Percentiles rank a stretch among this genome's conserved stretches.
Evolutionary conservation across 2,888 invertebrate genomes (phyloP).

Genomic region (Aethes cnicana): DNA sequence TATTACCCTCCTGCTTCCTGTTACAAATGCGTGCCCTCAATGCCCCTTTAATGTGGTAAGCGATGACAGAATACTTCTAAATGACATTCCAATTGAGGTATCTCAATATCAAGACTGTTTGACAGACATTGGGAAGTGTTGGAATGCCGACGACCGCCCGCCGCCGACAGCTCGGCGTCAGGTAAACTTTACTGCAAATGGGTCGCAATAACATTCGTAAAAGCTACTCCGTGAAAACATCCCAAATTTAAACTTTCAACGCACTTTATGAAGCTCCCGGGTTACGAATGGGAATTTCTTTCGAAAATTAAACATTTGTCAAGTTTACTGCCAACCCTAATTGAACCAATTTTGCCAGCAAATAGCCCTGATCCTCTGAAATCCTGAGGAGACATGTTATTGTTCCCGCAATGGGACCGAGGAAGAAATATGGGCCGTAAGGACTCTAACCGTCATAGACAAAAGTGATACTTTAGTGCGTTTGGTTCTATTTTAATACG

Average conservation of each 20-base stretch:
- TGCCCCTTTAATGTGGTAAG: constrained; percentile 8
- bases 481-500: constrained; percentile 19
- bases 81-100: constrained; percentile 18
- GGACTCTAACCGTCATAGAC: constrained; percentile 3
- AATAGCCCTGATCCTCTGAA: constrained; percentile 22
- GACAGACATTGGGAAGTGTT: constrained; percentile 21
- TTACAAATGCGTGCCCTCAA: constrained; percentile 5
- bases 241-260: constrained; percentile 4
- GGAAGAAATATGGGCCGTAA: constrained; percentile 22
- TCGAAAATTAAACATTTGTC: constrained; percentile 25
- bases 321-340: constrained; percentile 26
- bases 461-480: constrained; percentile 16
- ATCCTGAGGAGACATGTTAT: constrained; percentile 21
- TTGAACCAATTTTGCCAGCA: constrained; percentile 21
- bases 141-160: constrained; percentile 11
- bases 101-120: constrained; percentile 18
- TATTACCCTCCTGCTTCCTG: background rate
- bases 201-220: background rate
- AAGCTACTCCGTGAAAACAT: background rate
- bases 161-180: constrained; percentile 11
- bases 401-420: constrained; percentile 17
- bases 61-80: constrained; percentile 20
- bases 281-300: constrained; percentile 5
- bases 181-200: constrained; percentile 17
- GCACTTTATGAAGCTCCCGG: constrained; percentile 4